phyloP scores from a whole-genome alignment of 2,113 vertebrate species.

The Acanthochromis polyacanthus region DNA sequence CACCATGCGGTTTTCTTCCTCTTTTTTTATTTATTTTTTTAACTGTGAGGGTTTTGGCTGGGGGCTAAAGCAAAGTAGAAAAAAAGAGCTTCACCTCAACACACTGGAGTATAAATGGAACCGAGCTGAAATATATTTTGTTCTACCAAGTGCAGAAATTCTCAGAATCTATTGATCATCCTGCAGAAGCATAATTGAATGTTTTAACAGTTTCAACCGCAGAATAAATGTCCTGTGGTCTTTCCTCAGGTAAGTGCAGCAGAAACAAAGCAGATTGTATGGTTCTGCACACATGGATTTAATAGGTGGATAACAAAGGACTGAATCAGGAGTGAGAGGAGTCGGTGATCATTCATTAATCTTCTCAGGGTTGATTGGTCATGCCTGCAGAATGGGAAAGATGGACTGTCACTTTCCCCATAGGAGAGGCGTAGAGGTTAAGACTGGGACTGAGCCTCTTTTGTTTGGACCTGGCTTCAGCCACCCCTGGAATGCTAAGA shows the following conservation, averaged over 20 bases:
- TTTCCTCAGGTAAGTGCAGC: constrained; percentile 11
- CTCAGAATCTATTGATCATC: constrained; percentile 27
- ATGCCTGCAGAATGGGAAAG: constrained; percentile 50
- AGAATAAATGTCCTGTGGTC: background rate
- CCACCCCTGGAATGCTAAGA: constrained; percentile 48
- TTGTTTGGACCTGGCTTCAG: constrained; percentile 32
- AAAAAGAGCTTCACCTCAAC: background rate
- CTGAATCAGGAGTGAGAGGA: constrained; percentile 29
- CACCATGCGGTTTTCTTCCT: background rate
- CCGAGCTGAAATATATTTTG: constrained; percentile 1
- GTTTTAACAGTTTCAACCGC: background rate
- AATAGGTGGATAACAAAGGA: constrained; percentile 31
- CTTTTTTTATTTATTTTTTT: constrained; percentile 1
- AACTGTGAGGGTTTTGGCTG: constrained; percentile 21
- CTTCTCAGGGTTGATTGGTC: constrained; percentile 61
- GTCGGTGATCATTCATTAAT: constrained; percentile 60
- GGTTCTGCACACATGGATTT: constrained; percentile 28
- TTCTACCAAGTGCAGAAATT: background rate
- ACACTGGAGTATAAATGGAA: constrained; percentile 10
- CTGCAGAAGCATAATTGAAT: constrained; percentile 14
- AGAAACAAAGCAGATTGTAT: background rate
- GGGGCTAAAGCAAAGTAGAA: constrained; percentile 17
- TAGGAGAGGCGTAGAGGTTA: constrained; percentile 46
- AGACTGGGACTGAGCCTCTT: constrained; percentile 43
- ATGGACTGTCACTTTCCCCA: constrained; percentile 49